A percentile compares a stretch with the other conserved stretches of the same genome.
phyloP scores from a whole-genome alignment of 2,113 vertebrate species.

The Platycercus adscitus region DNA sequence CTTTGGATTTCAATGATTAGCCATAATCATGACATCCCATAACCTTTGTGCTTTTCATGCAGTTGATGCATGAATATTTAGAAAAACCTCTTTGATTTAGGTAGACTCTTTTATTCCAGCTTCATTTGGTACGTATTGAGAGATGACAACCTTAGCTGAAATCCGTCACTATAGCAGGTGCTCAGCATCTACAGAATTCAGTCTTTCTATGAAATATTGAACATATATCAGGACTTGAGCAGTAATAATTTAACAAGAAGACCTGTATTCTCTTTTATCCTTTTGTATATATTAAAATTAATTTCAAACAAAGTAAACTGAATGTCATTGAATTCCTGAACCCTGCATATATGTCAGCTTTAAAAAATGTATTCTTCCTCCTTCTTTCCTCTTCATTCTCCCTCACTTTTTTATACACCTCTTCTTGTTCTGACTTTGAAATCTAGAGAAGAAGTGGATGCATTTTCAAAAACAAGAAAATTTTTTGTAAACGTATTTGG shows the following conservation, averaged over 20 bases:
- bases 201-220: constrained; percentile 60
- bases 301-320: constrained; percentile 52
- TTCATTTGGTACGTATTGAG: constrained; percentile 1
- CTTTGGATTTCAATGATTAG: constrained; percentile 33
- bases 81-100: constrained; percentile 34
- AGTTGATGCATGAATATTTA: constrained; percentile 17
- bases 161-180: neutral
- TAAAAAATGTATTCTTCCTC: neutral
- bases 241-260: constrained; percentile 59
- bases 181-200: constrained; percentile 55
- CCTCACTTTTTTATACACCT: neutral
- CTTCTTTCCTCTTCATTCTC: neutral
- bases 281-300: constrained; percentile 62
- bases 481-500: neutral
- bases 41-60: constrained; percentile 13
- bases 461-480: neutral
- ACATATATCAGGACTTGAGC: constrained; percentile 10
- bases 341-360: neutral
- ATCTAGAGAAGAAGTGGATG: neutral
- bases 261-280: constrained; percentile 54
- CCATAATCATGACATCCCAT: neutral
- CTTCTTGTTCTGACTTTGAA: neutral
- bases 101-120: neutral
- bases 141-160: constrained; percentile 33
- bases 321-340: neutral